phyloP scores from a whole-genome alignment of 1,140 invertebrate species.

The Penaeus indicus region DNA sequence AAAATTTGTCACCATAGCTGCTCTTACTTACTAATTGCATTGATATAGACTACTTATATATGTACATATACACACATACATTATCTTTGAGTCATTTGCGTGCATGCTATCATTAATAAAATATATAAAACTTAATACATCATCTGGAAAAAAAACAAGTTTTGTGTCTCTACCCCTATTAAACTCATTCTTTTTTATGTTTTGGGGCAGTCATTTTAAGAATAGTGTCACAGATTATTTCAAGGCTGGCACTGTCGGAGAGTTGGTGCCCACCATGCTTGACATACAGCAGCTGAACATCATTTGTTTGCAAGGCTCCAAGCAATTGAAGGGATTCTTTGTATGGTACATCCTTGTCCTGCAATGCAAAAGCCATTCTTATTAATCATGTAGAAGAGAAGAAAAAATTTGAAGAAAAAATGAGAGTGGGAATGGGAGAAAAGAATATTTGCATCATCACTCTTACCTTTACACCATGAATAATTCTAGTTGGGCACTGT shows the following conservation, averaged over 20 bases:
- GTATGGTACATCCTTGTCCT: constrained; percentile 15
- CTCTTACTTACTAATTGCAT: too few relatives aligned
- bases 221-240: constrained; percentile 5
- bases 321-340: neutral
- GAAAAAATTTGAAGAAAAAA: too few relatives aligned
- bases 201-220: neutral
- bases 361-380: neutral
- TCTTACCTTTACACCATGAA: constrained; percentile 41
- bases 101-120: too few relatives aligned
- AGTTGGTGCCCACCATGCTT: neutral
- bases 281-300: neutral
- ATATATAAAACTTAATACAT: too few relatives aligned
- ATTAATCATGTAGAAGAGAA: neutral
- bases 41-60: too few relatives aligned
- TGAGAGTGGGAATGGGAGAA: neutral
- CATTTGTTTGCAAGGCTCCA: neutral
- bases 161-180: too few relatives aligned
- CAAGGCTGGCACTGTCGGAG: neutral
- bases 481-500: constrained; percentile 33
- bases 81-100: too few relatives aligned
- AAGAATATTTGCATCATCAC: neutral
- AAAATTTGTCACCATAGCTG: too few relatives aligned
- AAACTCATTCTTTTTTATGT: too few relatives aligned
- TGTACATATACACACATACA: too few relatives aligned
- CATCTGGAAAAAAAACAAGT: too few relatives aligned